Evolutionary conservation across 2,113 vertebrate genomes (phyloP).

Genomic region (Empidonax alnorum): DNA sequence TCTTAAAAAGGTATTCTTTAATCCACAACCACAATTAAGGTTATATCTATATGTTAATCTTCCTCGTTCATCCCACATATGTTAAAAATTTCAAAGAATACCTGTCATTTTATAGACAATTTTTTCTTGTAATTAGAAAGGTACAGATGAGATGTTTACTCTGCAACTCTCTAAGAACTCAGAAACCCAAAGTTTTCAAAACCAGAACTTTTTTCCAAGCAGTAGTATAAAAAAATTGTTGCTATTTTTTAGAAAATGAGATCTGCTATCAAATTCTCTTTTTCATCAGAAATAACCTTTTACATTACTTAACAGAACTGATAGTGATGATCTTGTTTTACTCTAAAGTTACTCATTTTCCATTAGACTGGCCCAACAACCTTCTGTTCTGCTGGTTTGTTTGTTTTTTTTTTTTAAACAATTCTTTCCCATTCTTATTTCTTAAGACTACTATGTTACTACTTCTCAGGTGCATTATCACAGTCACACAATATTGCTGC

Average conservation of each 20-base stretch:
- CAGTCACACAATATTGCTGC: not conserved
- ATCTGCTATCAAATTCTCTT: not conserved
- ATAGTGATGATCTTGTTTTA: not conserved
- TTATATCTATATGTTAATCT: not conserved
- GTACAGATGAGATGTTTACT: not conserved
- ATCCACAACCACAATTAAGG: not conserved
- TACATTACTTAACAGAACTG: not conserved
- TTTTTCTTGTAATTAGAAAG: not conserved
- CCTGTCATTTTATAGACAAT: not conserved
- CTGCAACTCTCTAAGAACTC: not conserved
- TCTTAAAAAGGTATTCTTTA: not conserved
- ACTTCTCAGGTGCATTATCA: not conserved
- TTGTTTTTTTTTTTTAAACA: not conserved
- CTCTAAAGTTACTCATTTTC: not conserved
- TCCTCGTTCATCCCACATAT: not conserved
- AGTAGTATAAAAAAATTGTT: not conserved
- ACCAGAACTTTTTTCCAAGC: not conserved
- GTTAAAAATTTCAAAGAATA: not conserved
- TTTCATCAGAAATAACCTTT: not conserved
- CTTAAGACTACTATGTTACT: not conserved
- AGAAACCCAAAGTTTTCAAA: not conserved
- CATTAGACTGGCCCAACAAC: not conserved
- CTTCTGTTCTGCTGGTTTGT: not conserved
- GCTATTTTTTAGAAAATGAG: not conserved
- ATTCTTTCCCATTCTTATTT: not conserved